These are phyloP conservation scores for Cherax destructor DNA, from an alignment of 1,140 invertebrate genomes.

Conservation along the genomic window DNA sequence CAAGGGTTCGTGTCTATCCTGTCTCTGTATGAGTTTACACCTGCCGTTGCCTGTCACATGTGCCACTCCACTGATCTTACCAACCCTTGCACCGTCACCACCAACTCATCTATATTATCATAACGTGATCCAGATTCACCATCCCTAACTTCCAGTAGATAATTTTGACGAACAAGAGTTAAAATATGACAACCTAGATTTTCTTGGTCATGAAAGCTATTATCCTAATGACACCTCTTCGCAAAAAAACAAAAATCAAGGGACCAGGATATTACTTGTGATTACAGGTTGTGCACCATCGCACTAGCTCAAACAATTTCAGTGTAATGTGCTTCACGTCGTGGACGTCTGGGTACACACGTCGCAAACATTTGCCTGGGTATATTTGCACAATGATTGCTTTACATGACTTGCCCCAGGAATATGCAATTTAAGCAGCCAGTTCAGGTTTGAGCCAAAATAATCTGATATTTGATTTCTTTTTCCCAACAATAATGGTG, in stretches of 20 bases:
- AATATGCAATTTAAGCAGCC: background rate
- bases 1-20: too few relatives aligned
- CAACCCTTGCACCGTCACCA: background rate
- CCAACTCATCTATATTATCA: background rate
- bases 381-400: background rate
- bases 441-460: background rate
- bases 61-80: background rate
- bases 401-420: constrained; percentile 7
- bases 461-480: too few relatives aligned
- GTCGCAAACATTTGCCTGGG: background rate
- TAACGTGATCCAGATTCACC: background rate
- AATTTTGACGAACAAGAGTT: background rate
- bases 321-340: background rate
- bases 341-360: background rate
- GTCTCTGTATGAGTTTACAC: too few relatives aligned
- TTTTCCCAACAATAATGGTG: too few relatives aligned
- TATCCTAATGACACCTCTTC: background rate
- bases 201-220: background rate
- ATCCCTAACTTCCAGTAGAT: background rate
- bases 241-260: background rate
- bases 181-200: background rate
- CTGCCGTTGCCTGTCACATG: background rate
- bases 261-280: background rate
- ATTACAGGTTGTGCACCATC: background rate
- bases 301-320: background rate